phyloP scores from a whole-genome alignment of 2,888 invertebrate species.

The Heliothis peltigera region DNA sequence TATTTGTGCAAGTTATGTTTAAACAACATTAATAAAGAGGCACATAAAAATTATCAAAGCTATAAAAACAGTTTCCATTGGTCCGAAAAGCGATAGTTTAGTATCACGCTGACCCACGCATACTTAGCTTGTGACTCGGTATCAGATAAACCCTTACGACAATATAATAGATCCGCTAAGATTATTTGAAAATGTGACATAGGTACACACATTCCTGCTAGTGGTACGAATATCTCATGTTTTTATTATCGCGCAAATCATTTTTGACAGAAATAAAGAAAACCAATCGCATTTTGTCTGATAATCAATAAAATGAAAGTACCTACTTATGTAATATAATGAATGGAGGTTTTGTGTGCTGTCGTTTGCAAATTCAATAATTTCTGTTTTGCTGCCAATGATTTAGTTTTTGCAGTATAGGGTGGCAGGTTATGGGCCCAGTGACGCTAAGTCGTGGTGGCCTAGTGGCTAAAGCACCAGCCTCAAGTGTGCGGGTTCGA shows the following conservation, averaged over 20 bases:
- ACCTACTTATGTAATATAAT: no score
- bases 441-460: no score
- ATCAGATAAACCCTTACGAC: slow-evolving; percentile 8
- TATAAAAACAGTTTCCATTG: slow-evolving; percentile 11
- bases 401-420: no score
- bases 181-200: not conserved
- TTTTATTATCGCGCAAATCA: not conserved
- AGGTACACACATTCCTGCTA: not conserved
- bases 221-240: not conserved
- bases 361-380: no score
- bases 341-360: no score
- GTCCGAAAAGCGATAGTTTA: slow-evolving; percentile 1
- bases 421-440: no score
- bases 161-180: slow-evolving; percentile 2
- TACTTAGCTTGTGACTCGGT: slow-evolving; percentile 11
- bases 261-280: not conserved
- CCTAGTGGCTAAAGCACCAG: no score
- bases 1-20: no score
- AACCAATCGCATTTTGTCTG: no score
- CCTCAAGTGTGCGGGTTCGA: no score
- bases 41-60: not conserved
- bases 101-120: not conserved
- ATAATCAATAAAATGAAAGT: no score
- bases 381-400: no score
- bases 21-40: not conserved